Conservation (phyloP, 2,888 invertebrate genomes). For the Clanis bilineata region DNA sequence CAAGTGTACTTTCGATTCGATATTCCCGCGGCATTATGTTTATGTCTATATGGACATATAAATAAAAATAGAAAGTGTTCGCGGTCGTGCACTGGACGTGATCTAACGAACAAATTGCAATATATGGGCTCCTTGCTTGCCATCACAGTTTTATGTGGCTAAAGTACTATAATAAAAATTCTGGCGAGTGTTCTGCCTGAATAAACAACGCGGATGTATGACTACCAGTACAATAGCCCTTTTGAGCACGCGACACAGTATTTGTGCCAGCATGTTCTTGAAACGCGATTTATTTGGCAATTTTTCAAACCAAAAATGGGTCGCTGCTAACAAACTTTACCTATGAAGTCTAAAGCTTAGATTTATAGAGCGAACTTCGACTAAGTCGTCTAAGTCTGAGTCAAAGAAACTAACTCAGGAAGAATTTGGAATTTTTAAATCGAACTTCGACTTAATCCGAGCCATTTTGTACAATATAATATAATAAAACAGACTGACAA, state of each 20-base stretch:
- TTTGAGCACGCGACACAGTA: neutral
- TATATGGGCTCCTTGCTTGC: slow-evolving; percentile 8
- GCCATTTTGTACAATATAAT: too few species aligned
- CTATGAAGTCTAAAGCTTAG: too few species aligned
- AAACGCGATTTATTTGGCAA: neutral
- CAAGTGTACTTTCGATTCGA: neutral
- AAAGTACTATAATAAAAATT: slow-evolving; percentile 17
- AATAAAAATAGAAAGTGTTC: slow-evolving; percentile 47
- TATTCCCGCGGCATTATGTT: slow-evolving; percentile 1
- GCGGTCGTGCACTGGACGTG: slow-evolving; percentile 19
- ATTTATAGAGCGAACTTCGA: too few species aligned
- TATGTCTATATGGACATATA: neutral
- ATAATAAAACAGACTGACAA: too few species aligned
- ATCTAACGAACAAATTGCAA: slow-evolving; percentile 26
- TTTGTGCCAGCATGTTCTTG: neutral
- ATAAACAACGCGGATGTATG: slow-evolving; percentile 13
- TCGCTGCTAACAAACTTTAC: too few species aligned
- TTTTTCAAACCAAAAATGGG: neutral
- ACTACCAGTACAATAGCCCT: neutral
- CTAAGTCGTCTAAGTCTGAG: too few species aligned
- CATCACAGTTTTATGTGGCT: neutral
- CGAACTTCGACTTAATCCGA: too few species aligned
- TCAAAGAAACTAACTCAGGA: too few species aligned
- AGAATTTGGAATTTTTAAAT: too few species aligned
- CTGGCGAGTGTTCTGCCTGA: slow-evolving; percentile 10